phyloP scores from a whole-genome alignment of 2,888 invertebrate species.

The Aplocera efformata region DNA sequence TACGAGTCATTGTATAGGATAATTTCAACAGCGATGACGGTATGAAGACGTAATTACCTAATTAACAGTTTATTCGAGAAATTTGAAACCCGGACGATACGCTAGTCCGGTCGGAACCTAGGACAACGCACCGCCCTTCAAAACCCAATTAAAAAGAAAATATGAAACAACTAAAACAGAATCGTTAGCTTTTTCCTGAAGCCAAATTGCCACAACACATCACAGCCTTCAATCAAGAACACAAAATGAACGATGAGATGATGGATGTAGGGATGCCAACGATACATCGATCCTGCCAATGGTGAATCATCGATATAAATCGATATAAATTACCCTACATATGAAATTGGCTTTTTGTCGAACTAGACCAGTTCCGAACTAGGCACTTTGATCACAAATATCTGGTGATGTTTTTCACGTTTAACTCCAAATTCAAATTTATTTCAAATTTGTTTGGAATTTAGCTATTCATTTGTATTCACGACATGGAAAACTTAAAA shows the following conservation, averaged over 20 bases:
- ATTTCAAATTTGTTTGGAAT: too few relatives aligned
- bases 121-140: conserved; percentile 78
- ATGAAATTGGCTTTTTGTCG: not conserved
- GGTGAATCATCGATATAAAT: too few relatives aligned
- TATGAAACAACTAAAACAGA: conserved; percentile 64
- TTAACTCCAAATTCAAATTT: too few relatives aligned
- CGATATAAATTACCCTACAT: too few relatives aligned
- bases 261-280: not conserved
- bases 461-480: too few relatives aligned
- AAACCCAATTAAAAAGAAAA: conserved; percentile 58
- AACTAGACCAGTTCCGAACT: too few relatives aligned
- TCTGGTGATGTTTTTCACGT: too few relatives aligned
- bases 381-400: too few relatives aligned
- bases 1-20: conserved; percentile 69
- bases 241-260: conserved; percentile 7
- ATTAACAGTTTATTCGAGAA: conserved; percentile 27
- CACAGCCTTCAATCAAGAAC: not conserved
- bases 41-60: conserved; percentile 39
- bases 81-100: conserved; percentile 71
- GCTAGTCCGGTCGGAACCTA: conserved; percentile 78
- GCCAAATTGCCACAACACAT: conserved; percentile 1
- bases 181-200: conserved; percentile 32
- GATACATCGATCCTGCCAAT: too few relatives aligned
- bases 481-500: not conserved
- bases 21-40: conserved; percentile 42